A percentile compares a stretch with the other conserved stretches of the same genome.
Conservation (phyloP, 2,113 vertebrate species). For the Stictonetta naevosa region DNA sequence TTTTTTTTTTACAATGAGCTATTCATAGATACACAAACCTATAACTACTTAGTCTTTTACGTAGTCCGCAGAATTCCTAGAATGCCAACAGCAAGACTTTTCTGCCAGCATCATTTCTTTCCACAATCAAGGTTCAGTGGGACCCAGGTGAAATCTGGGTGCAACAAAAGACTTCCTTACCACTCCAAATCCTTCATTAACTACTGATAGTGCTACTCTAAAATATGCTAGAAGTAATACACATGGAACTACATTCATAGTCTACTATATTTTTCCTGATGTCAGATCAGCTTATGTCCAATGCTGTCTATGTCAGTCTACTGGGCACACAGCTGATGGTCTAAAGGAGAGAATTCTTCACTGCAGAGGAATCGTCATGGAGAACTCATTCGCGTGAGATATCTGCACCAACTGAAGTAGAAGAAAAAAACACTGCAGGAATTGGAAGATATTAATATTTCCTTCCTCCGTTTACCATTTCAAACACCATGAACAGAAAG, state of each 20-base stretch:
- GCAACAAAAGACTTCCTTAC: background rate
- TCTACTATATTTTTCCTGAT: background rate
- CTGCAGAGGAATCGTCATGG: background rate
- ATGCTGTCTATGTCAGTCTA: background rate
- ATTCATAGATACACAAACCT: background rate
- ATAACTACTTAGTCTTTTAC: accelerated
- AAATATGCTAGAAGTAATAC: background rate
- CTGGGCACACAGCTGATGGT: accelerated
- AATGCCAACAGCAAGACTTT: background rate
- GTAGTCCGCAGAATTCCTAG: background rate
- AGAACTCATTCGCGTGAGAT: background rate
- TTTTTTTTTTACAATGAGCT: background rate
- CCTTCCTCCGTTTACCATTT: background rate
- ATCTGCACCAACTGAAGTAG: background rate
- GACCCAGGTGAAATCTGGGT: background rate
- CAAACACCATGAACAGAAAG: background rate
- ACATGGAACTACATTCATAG: background rate
- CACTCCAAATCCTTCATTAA: background rate
- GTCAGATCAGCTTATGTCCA: background rate
- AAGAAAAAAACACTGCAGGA: background rate
- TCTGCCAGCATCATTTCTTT: background rate
- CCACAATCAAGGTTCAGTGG: background rate
- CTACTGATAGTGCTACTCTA: background rate
- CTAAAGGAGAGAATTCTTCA: background rate
- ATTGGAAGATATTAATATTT: background rate